phyloP scores from a whole-genome alignment of 37 sponge, comb jelly and placozoan species.

The Ianthella basta region DNA sequence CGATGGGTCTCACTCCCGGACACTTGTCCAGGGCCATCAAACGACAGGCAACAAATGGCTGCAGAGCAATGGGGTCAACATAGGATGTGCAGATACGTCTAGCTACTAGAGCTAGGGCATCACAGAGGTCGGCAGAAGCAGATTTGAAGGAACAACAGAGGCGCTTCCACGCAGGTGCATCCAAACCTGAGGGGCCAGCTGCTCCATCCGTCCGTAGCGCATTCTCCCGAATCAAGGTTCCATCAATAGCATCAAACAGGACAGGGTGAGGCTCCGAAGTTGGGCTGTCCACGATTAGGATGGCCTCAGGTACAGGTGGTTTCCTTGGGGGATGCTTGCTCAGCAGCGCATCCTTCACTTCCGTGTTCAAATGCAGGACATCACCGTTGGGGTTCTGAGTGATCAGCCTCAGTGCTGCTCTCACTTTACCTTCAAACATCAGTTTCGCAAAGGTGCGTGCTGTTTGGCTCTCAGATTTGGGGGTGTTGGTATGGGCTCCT shows the following conservation, averaged over 20 bases:
- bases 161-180: not conserved
- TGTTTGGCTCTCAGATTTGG: no score
- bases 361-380: not conserved
- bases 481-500: no score
- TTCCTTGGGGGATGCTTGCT: not conserved
- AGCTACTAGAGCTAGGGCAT: slow-evolving; percentile 18
- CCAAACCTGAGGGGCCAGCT: slow-evolving; percentile 10
- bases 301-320: not conserved
- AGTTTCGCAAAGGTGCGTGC: no score
- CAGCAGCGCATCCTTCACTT: not conserved
- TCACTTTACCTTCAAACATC: slow-evolving; percentile 6
- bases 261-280: not conserved
- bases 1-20: slow-evolving; percentile 33
- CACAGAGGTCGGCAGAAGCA: slow-evolving; percentile 19
- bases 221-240: no score
- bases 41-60: slow-evolving; percentile 19
- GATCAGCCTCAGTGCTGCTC: not conserved
- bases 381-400: not conserved
- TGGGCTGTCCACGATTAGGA: slow-evolving; percentile 1
- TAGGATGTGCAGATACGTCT: not conserved
- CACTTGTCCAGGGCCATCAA: slow-evolving; percentile 26
- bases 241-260: slow-evolving; percentile 4
- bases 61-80: slow-evolving; percentile 13
- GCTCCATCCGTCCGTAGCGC: no score
- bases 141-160: slow-evolving; percentile 9